Conservation (phyloP, 2,797 vertebrate genomes). For the Falco berigora region DNA sequence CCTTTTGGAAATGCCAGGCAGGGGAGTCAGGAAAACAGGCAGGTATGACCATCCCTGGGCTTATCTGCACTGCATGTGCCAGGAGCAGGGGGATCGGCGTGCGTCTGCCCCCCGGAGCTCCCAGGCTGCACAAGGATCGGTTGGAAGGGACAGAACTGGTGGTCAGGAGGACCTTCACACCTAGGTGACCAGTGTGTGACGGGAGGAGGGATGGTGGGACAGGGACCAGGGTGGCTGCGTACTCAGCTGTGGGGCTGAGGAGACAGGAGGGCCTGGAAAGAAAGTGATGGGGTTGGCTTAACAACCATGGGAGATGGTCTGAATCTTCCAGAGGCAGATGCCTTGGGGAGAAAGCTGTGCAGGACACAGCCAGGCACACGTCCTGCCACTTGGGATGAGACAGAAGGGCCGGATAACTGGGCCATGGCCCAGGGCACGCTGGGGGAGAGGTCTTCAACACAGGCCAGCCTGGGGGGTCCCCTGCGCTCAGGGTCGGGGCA, state of each 20-base stretch:
- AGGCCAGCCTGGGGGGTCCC: rapidly evolving
- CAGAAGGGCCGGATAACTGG: not conserved
- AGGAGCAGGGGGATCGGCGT: not conserved
- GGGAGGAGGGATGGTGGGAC: not conserved
- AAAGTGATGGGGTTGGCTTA: not conserved
- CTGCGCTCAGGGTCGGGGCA: not conserved
- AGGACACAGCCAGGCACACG: not conserved
- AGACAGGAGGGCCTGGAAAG: not conserved
- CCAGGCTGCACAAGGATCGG: not conserved
- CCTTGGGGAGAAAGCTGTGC: not conserved
- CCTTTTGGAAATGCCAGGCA: not conserved
- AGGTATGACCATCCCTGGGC: not conserved
- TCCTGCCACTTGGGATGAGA: no score
- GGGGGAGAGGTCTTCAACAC: not conserved
- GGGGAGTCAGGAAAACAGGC: not conserved
- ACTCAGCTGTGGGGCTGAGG: not conserved
- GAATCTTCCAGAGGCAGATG: not conserved
- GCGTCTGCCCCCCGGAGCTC: not conserved
- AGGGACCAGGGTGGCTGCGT: not conserved
- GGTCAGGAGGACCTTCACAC: not conserved
- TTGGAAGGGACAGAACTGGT: not conserved
- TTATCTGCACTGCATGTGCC: not conserved
- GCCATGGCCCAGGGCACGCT: rapidly evolving
- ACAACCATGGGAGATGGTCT: not conserved
- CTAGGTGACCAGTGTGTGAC: rapidly evolving